These are phyloP conservation scores for Mastigias papua DNA, from an alignment of 30 jellyfish, hydroid and myxozoan genomes.

Conservation along the genomic window DNA sequence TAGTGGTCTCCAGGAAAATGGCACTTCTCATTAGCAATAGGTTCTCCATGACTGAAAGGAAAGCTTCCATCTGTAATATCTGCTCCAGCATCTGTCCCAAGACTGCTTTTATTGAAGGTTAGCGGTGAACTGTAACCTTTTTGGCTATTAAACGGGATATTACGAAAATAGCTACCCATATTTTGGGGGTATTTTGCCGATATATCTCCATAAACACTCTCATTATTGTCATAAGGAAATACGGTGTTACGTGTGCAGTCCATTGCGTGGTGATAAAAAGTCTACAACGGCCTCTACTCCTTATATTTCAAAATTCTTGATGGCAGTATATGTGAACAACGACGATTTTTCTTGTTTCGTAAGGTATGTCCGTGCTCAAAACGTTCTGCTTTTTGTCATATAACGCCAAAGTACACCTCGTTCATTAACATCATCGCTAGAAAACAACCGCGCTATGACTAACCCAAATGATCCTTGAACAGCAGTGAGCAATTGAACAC, in stretches of 20 bases:
- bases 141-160: slow-evolving; percentile 30
- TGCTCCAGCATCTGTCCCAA: slow-evolving; percentile 16
- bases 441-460: neutral
- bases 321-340: neutral
- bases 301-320: too few relatives aligned
- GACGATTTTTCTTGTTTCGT: neutral
- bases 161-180: slow-evolving; percentile 52
- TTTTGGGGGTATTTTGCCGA: slow-evolving; percentile 38
- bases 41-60: slow-evolving; percentile 53
- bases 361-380: neutral
- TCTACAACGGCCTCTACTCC: too few relatives aligned
- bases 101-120: slow-evolving; percentile 25
- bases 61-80: slow-evolving; percentile 38
- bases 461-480: neutral
- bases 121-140: slow-evolving; percentile 40
- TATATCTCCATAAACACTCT: slow-evolving; percentile 47
- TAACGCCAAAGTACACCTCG: neutral
- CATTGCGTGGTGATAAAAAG: too few relatives aligned
- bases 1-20: slow-evolving; percentile 68
- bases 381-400: neutral
- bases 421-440: neutral
- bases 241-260: slow-evolving; percentile 70
- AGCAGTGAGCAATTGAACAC: neutral
- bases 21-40: slow-evolving; percentile 40
- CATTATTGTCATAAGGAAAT: slow-evolving; percentile 65